These are phyloP conservation scores for Cheilosia vulpina DNA, from an alignment of 2,888 invertebrate genomes.

Conservation along the genomic window DNA sequence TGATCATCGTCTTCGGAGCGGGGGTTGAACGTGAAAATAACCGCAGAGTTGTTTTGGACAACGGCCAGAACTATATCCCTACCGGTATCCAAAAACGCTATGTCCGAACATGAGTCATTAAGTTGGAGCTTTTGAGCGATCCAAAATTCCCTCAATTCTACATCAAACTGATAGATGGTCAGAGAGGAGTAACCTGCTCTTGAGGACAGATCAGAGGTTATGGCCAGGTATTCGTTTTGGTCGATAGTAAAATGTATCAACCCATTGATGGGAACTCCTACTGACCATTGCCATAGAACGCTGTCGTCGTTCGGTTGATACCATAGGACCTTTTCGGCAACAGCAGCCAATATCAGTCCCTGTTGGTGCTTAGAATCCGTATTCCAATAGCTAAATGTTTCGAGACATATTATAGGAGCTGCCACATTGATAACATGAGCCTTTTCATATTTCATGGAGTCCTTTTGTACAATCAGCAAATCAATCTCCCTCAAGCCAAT, in stretches of 20 bases:
- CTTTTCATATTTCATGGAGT: conserved; percentile 64
- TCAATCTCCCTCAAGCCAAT: conserved; percentile 78
- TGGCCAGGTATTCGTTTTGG: conserved; percentile 77
- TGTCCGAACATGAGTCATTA: conserved; percentile 76
- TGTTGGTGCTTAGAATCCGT: conserved; percentile 76
- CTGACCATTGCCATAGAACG: conserved; percentile 80
- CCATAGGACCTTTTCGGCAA: conserved; percentile 79
- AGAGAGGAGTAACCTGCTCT: conserved; percentile 75
- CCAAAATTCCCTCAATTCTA: conserved; percentile 80
- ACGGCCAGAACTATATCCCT: conserved; percentile 81
- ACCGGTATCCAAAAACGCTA: conserved; percentile 80
- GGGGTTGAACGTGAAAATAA: conserved; percentile 80
- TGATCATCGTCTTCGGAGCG: conserved; percentile 72
- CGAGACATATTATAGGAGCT: conserved; percentile 76
- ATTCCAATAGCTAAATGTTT: conserved; percentile 80
- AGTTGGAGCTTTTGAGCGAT: conserved; percentile 80
- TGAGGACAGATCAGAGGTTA: conserved; percentile 76
- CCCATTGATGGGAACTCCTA: conserved; percentile 76
- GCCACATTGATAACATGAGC: conserved; percentile 72
- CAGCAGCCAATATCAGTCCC: conserved; percentile 77
- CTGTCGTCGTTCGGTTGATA: conserved; percentile 76
- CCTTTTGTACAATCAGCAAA: conserved; percentile 77
- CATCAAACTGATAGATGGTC: conserved; percentile 80
- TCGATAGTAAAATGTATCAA: conserved; percentile 78
- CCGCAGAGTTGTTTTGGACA: conserved; percentile 78